Conservation (phyloP, 2,113 vertebrate species). For the Lipotes vexillifer region DNA sequence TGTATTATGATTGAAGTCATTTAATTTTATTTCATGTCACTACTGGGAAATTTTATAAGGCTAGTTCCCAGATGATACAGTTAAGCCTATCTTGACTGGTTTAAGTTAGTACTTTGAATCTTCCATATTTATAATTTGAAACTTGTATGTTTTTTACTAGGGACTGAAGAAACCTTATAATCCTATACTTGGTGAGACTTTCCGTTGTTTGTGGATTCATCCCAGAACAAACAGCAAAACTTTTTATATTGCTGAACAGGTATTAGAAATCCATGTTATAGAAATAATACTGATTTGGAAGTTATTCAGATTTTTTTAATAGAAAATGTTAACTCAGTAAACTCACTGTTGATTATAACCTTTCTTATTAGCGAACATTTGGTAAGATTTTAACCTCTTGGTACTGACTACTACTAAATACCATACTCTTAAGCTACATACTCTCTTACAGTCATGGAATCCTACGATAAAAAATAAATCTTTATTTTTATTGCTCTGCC, state of each 20-base stretch:
- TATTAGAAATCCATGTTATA: slow-evolving; percentile 65
- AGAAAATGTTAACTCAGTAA: slow-evolving; percentile 21
- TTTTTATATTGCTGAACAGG: slow-evolving; percentile 98
- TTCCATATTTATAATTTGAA: slow-evolving; percentile 13
- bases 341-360: not conserved
- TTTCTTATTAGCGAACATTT: slow-evolving; percentile 4
- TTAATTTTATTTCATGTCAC: slow-evolving; percentile 4
- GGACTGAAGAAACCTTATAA: slow-evolving; percentile 99
- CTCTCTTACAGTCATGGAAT: not conserved
- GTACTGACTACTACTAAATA: not conserved
- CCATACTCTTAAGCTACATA: not conserved
- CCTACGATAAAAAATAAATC: not conserved
- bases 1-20: not conserved
- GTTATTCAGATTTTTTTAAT: slow-evolving; percentile 15
- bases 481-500: not conserved
- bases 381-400: not conserved
- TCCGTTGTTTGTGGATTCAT: slow-evolving; percentile 97
- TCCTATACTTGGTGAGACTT: slow-evolving; percentile 97
- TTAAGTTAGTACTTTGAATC: slow-evolving; percentile 30
- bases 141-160: slow-evolving; percentile 74
- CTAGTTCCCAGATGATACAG: not conserved
- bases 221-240: slow-evolving; percentile 96
- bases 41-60: slow-evolving; percentile 7
- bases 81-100: not conserved
- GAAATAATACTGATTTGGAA: slow-evolving; percentile 6